Evolutionary conservation across 2,113 vertebrate species (phyloP).

Genomic region (Melozone crissalis): DNA sequence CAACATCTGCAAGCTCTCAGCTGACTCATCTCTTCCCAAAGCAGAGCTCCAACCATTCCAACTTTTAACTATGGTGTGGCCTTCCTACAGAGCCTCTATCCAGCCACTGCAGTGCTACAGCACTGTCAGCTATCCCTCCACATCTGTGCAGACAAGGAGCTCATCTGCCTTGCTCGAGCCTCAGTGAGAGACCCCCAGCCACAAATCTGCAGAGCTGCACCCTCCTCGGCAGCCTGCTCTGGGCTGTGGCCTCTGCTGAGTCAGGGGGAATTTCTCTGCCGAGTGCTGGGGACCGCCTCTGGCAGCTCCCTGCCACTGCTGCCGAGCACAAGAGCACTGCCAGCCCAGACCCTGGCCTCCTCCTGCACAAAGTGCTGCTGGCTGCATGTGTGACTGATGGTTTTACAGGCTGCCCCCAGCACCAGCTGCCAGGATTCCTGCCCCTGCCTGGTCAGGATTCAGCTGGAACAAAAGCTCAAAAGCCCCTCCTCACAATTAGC

Average conservation of each 20-base stretch:
- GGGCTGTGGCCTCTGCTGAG: neutral
- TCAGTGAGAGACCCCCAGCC: neutral
- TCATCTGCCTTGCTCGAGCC: neutral
- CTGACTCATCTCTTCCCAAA: neutral
- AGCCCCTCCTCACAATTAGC: neutral
- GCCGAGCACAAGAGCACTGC: neutral
- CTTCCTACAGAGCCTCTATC: neutral
- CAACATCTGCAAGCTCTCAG: neutral
- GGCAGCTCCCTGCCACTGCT: neutral
- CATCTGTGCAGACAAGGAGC: neutral
- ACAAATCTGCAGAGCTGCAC: neutral
- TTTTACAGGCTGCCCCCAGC: neutral
- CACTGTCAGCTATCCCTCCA: neutral
- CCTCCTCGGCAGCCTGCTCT: neutral
- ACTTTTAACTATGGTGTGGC: neutral
- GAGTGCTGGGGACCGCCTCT: neutral
- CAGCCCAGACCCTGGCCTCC: neutral
- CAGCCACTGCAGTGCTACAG: neutral
- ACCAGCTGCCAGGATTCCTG: neutral
- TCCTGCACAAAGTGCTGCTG: neutral
- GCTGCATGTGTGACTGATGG: accelerated
- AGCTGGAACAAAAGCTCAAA: neutral
- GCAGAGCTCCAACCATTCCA: neutral
- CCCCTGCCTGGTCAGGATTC: neutral
- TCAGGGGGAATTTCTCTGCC: neutral